A percentile compares a stretch with the other conserved stretches of the same genome.
These are phyloP conservation scores for Paratilapia polleni DNA, from an alignment of 2,113 vertebrate genomes.

Conservation along the genomic window DNA sequence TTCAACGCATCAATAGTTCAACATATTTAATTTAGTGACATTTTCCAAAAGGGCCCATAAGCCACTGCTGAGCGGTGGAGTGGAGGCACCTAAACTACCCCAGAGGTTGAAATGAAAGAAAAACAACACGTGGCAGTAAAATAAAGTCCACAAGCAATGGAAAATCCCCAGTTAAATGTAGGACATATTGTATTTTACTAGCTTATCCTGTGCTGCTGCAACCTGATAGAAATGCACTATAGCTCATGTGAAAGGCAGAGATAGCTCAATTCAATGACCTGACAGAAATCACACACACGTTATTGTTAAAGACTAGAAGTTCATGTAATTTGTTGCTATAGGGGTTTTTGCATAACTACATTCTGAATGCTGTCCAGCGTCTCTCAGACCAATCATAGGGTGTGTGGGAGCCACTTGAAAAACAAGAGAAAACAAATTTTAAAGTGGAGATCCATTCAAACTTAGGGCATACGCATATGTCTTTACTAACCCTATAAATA, in stretches of 20 bases:
- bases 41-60: not conserved
- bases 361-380: conserved; percentile 79
- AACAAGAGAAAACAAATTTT: conserved; percentile 47
- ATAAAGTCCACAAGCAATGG: conserved; percentile 16
- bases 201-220: conserved; percentile 72
- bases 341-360: conserved; percentile 75
- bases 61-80: not conserved
- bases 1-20: not conserved
- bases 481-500: conserved; percentile 82
- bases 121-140: conserved; percentile 16
- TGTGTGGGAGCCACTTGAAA: conserved; percentile 60
- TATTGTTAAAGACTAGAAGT: conserved; percentile 64
- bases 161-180: not conserved
- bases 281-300: conserved; percentile 64
- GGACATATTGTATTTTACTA: conserved; percentile 49
- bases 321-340: conserved; percentile 63
- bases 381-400: conserved; percentile 54
- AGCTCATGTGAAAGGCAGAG: conserved; percentile 63
- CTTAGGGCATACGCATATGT: conserved; percentile 59
- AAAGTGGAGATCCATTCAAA: conserved; percentile 68
- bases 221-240: conserved; percentile 63
- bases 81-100: conserved; percentile 1
- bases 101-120: conserved; percentile 25
- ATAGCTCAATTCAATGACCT: conserved; percentile 55
- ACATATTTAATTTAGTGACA: not conserved